phyloP scores from a whole-genome alignment of 2,113 vertebrate genomes.

The Psettodes erumei region DNA sequence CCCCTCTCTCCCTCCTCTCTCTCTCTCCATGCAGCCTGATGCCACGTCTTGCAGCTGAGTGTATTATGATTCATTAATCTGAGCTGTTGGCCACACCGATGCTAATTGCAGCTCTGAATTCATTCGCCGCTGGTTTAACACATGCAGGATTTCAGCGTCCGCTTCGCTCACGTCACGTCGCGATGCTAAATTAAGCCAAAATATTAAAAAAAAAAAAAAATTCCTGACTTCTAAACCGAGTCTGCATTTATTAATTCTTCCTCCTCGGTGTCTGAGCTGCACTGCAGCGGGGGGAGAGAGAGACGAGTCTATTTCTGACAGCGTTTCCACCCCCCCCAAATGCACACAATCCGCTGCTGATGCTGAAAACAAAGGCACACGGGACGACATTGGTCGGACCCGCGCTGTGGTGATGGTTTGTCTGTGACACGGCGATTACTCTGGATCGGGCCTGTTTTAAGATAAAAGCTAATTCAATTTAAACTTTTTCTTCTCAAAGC shows the following conservation, averaged over 20 bases:
- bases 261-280: background rate
- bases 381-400: no score
- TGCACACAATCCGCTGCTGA: no score
- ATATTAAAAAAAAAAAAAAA: no score
- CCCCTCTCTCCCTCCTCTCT: background rate
- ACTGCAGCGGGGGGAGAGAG: no score
- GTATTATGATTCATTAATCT: slow-evolving; percentile 57
- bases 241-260: background rate
- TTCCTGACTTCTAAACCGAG: slow-evolving; percentile 7
- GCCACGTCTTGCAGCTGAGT: slow-evolving; percentile 32
- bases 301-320: no score
- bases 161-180: slow-evolving; percentile 32
- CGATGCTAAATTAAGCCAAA: slow-evolving; percentile 22
- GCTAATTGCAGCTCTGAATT: slow-evolving; percentile 53
- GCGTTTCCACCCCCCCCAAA: no score
- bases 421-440: no score
- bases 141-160: slow-evolving; percentile 34
- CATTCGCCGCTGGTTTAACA: slow-evolving; percentile 40
- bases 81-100: slow-evolving; percentile 32
- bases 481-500: background rate
- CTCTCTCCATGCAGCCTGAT: slow-evolving; percentile 15
- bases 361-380: no score
- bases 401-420: no score
- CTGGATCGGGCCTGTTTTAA: background rate
- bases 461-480: background rate